Base-by-base conservation (phyloP, 2,888 invertebrate species). In the Herminia tarsipennalis region DNA sequence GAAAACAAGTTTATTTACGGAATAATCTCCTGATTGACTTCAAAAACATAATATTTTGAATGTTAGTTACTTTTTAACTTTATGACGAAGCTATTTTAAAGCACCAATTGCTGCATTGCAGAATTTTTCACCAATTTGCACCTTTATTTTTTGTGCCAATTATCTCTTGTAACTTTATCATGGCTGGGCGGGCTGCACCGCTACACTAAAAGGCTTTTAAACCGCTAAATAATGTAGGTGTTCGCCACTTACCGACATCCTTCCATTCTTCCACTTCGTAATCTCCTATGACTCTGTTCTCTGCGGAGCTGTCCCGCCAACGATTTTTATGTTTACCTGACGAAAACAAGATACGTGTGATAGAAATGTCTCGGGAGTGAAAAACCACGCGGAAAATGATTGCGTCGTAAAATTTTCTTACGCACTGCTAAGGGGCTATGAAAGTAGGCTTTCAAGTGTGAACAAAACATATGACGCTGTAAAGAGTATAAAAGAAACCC, bases 261-360 rank as follows among this genome's bases (percentile, higher is more conserved):
- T 94, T 94, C 94, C 94, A 94, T 85, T 95, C 95, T 86, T 95
- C 95, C 65, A 94, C 93, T 71, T 94, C 95, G 82, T 94, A 95
- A 87, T 95, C 95, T 62, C 92, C 92, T 58, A 93, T 88, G 61
- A 93, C 93, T 86, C 94, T 92, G 76, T 93, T 92, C 75, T 94
- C 93, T 53, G 93, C 88, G 21, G 92, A 87, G 56, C 83, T 84
- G 72, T 93, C 93, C 54, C 92, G 87, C 87, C 92, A 92, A 58
- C 93, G 92, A 75, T 92, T 93, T 81, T 91, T 92, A 69, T 92
- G 90, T 81, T 92, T 92, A 73, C 93, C 93, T 93, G 82, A 58
- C 69, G 73, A 61, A 75, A 64, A 70, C 56, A 70, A 65, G 50
- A 53, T 56, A 55, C 37, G 64, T 64, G 51, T 70, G 53, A 70